Conservation (phyloP, 23 tunicate species). For the Pegea sp. region DNA sequence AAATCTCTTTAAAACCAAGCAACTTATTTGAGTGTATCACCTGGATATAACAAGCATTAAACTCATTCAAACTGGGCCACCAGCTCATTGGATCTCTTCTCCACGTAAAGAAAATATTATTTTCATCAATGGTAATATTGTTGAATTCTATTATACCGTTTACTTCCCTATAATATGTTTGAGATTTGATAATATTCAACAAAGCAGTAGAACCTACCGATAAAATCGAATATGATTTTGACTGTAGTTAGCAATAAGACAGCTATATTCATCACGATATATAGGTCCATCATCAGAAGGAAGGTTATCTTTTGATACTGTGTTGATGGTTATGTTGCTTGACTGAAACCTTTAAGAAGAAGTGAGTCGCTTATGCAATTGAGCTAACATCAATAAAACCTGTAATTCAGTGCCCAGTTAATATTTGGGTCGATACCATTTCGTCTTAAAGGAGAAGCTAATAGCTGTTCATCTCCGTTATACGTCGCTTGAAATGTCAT, state of each 20-base stretch:
- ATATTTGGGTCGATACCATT: no score
- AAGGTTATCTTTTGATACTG: slow-evolving; percentile 4
- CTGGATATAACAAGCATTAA: neutral
- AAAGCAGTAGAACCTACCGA: no score
- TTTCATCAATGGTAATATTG: slow-evolving; percentile 38
- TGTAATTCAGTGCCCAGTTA: no score
- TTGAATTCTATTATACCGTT: slow-evolving; percentile 34
- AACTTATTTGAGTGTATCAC: no score
- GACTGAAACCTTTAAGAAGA: no score
- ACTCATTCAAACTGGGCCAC: slow-evolving; percentile 23
- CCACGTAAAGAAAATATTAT: slow-evolving; percentile 66
- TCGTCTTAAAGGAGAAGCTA: neutral
- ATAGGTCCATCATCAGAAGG: slow-evolving; percentile 54
- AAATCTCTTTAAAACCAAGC: no score
- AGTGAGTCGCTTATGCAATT: no score
- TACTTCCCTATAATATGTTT: no score
- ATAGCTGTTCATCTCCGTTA: neutral
- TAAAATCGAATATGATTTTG: slow-evolving; percentile 68
- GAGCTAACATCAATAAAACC: no score
- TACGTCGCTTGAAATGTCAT: no score
- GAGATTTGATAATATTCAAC: no score
- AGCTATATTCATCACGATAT: slow-evolving; percentile 23
- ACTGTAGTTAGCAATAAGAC: slow-evolving; percentile 25
- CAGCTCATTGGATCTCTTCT: slow-evolving; percentile 28
- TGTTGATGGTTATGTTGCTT: slow-evolving; percentile 18